Evolutionary conservation across 2,797 vertebrate genomes (phyloP).

Genomic region (Crenichthys baileyi): DNA sequence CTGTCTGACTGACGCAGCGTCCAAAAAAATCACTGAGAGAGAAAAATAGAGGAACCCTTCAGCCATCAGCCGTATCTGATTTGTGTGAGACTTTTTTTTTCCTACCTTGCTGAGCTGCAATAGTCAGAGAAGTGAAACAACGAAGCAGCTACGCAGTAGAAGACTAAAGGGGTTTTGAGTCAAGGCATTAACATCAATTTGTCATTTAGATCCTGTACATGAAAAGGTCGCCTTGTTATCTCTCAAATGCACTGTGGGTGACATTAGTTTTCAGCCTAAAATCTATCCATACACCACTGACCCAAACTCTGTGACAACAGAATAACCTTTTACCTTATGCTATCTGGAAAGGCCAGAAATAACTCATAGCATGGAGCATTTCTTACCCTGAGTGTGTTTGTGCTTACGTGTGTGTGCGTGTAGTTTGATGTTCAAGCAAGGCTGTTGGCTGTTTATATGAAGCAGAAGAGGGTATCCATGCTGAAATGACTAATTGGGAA

Average conservation of each 20-base stretch:
- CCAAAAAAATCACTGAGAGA: slow-evolving; percentile 43
- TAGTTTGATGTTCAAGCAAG: slow-evolving; percentile 44
- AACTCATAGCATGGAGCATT: slow-evolving; percentile 33
- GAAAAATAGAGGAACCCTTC: slow-evolving; percentile 35
- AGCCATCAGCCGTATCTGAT: slow-evolving; percentile 46
- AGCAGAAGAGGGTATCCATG: slow-evolving; percentile 77
- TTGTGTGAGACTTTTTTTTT: slow-evolving; percentile 34
- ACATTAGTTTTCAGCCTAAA: slow-evolving; percentile 55
- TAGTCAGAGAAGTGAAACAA: slow-evolving; percentile 12
- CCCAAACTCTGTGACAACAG: slow-evolving; percentile 49
- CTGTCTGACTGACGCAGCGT: slow-evolving; percentile 49
- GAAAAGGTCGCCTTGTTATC: slow-evolving; percentile 73
- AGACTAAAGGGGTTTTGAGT: slow-evolving; percentile 36
- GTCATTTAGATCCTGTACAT: slow-evolving; percentile 57
- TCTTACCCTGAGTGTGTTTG: slow-evolving; percentile 24
- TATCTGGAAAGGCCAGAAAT: slow-evolving; percentile 72
- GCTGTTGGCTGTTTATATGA: slow-evolving; percentile 69
- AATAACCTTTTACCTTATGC: slow-evolving; percentile 70
- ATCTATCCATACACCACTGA: slow-evolving; percentile 56
- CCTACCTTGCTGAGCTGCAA: slow-evolving; percentile 10
- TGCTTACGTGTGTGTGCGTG: slow-evolving; percentile 13
- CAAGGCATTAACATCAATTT: slow-evolving; percentile 62
- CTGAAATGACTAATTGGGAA: slow-evolving; percentile 78
- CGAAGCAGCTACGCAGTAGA: slow-evolving; percentile 7
- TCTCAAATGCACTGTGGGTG: slow-evolving; percentile 43